A percentile compares a stretch with the other conserved stretches of the same genome.
Evolutionary conservation across 2,113 vertebrate species (phyloP).

Genomic region (Chiloscyllium plagiosum): DNA sequence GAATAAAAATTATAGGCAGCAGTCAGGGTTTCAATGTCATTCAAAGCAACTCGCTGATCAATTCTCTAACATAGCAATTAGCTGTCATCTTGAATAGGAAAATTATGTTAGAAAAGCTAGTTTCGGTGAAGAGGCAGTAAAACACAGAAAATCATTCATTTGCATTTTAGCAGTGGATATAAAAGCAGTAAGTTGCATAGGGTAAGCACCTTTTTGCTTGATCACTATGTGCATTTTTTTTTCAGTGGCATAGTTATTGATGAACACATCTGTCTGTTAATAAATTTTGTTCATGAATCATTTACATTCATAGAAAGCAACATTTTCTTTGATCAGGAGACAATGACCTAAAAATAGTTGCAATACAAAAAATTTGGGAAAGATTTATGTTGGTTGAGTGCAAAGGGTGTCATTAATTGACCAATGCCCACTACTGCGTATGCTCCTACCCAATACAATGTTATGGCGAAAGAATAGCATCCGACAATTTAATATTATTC

Average conservation of each 20-base stretch:
- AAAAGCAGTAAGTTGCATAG: background rate
- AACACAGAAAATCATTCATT: background rate
- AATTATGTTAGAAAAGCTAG: background rate
- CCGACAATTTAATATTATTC: background rate
- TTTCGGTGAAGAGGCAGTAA: background rate
- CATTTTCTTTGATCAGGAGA: background rate
- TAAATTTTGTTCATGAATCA: background rate
- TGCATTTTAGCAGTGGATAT: slow-evolving; percentile 9
- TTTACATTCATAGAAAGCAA: background rate
- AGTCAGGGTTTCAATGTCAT: background rate
- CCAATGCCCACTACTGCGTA: background rate
- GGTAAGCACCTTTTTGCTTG: background rate
- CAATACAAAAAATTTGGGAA: background rate
- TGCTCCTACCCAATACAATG: background rate
- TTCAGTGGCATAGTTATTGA: background rate
- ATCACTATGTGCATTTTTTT: background rate
- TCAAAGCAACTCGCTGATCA: background rate
- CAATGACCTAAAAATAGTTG: background rate
- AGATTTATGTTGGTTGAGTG: background rate
- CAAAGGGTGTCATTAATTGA: background rate
- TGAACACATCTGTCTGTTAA: background rate
- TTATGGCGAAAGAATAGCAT: background rate
- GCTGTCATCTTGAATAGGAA: background rate
- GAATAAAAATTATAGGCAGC: background rate
- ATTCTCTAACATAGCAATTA: background rate